Conservation (phyloP, 2,888 invertebrate species). For the Nowickia ferox region DNA sequence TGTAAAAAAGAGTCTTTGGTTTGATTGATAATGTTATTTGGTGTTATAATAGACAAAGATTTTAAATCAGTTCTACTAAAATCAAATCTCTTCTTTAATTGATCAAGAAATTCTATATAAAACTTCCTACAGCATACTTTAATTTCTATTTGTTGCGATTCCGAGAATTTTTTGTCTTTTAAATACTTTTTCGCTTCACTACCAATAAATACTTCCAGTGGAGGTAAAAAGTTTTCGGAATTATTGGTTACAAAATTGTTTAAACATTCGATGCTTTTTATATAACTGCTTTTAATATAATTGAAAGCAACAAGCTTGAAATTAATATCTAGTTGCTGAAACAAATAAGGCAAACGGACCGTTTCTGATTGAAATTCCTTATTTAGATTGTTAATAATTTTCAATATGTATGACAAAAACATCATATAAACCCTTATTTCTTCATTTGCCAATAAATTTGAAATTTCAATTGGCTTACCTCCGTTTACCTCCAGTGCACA, state of each 20-base stretch:
- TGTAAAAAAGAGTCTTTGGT: too few species aligned
- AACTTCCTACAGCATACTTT: background rate
- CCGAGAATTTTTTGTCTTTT: background rate
- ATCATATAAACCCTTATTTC: background rate
- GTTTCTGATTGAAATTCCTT: background rate
- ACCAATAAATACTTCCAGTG: slow-evolving; percentile 8
- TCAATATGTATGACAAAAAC: background rate
- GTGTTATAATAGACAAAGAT: slow-evolving; percentile 20
- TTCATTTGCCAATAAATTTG: background rate
- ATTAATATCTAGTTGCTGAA: slow-evolving; percentile 14
- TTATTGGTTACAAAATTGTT: slow-evolving; percentile 20
- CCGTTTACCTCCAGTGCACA: background rate
- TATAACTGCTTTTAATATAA: background rate
- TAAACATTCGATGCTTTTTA: background rate
- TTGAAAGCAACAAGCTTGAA: slow-evolving; percentile 12
- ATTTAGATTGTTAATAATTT: slow-evolving; percentile 5
- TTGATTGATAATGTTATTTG: slow-evolving; percentile 20
- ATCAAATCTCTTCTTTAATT: slow-evolving; percentile 6
- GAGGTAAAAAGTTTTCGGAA: slow-evolving; percentile 1
- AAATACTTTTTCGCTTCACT: slow-evolving; percentile 23
- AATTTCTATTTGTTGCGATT: slow-evolving; percentile 10
- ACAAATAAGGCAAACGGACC: background rate
- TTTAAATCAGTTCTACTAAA: background rate
- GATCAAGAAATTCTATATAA: slow-evolving; percentile 14
- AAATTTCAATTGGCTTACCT: background rate